Evolutionary conservation across 2,113 vertebrate genomes (phyloP).

Genomic region (Clupea harengus): DNA sequence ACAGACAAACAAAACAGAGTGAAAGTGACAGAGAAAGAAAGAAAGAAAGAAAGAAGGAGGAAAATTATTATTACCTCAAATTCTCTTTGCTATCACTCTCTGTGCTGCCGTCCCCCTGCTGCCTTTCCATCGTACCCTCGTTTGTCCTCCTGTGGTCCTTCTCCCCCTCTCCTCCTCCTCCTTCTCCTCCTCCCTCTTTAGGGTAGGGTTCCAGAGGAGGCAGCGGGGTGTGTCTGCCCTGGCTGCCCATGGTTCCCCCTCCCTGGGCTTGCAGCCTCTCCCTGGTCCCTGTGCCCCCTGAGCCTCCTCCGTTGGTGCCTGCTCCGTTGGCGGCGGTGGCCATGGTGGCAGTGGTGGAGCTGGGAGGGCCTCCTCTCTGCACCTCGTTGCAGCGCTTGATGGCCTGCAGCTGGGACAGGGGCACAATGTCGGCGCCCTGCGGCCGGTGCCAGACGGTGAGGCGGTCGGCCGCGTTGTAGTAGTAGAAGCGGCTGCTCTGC

Average conservation of each 20-base stretch:
- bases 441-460: slow-evolving; percentile 88
- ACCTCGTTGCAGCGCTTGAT: slow-evolving; percentile 76
- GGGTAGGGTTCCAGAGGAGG: slow-evolving; percentile 54
- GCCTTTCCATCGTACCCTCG: slow-evolving; percentile 51
- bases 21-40: neutral
- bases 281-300: slow-evolving; percentile 32
- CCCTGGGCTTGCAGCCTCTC: slow-evolving; percentile 60
- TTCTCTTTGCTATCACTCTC: slow-evolving; percentile 71
- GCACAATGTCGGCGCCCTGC: slow-evolving; percentile 83
- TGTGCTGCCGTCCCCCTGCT: slow-evolving; percentile 55
- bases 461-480: slow-evolving; percentile 80
- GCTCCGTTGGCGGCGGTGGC: neutral
- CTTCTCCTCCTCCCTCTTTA: slow-evolving; percentile 52
- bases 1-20: neutral
- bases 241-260: slow-evolving; percentile 60
- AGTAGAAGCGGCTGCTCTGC: slow-evolving; percentile 85
- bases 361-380: slow-evolving; percentile 21
- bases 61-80: slow-evolving; percentile 75
- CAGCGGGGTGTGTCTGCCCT: slow-evolving; percentile 57
- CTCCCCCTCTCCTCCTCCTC: slow-evolving; percentile 30
- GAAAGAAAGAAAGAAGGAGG: neutral
- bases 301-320: slow-evolving; percentile 29
- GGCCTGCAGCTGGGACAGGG: slow-evolving; percentile 85
- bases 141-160: slow-evolving; percentile 49
- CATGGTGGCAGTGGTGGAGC: neutral